phyloP scores from a whole-genome alignment of 2,113 vertebrate genomes.

The Muntiacus reevesi region DNA sequence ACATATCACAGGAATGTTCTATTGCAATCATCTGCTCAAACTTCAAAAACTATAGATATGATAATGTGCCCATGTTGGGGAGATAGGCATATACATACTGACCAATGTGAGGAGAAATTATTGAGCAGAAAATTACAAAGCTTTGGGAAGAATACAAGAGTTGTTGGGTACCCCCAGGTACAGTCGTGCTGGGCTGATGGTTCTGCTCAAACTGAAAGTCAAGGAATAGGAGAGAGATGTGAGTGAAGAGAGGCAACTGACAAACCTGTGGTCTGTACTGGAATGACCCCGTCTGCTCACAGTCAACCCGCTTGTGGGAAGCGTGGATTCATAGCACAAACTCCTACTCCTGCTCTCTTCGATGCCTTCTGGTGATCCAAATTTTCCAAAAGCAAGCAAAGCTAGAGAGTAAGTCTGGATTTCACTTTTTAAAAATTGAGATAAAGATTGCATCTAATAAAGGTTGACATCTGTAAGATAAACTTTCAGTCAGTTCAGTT shows the following conservation, averaged over 20 bases:
- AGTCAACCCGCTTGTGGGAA: not conserved
- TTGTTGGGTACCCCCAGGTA: too few relatives aligned
- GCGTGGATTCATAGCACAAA: not conserved
- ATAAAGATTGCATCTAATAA: not conserved
- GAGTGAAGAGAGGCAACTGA: not conserved
- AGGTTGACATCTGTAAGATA: not conserved
- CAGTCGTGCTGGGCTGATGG: rapidly evolving
- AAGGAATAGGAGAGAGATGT: not conserved
- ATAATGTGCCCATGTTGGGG: not conserved
- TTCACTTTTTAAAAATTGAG: not conserved
- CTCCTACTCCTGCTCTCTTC: not conserved
- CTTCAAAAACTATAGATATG: not conserved
- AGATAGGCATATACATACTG: not conserved
- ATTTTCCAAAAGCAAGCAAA: not conserved
- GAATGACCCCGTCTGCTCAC: not conserved
- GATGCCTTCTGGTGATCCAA: too few relatives aligned
- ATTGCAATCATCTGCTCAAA: not conserved
- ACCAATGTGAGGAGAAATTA: not conserved
- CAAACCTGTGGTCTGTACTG: not conserved
- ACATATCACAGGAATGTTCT: not conserved
- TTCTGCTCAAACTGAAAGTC: not conserved
- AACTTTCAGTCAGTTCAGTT: not conserved
- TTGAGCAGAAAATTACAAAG: not conserved
- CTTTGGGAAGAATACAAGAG: too few relatives aligned
- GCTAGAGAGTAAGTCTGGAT: not conserved